Base-by-base conservation (phyloP, 2,888 invertebrate genomes). In the Lycia hirtaria region DNA sequence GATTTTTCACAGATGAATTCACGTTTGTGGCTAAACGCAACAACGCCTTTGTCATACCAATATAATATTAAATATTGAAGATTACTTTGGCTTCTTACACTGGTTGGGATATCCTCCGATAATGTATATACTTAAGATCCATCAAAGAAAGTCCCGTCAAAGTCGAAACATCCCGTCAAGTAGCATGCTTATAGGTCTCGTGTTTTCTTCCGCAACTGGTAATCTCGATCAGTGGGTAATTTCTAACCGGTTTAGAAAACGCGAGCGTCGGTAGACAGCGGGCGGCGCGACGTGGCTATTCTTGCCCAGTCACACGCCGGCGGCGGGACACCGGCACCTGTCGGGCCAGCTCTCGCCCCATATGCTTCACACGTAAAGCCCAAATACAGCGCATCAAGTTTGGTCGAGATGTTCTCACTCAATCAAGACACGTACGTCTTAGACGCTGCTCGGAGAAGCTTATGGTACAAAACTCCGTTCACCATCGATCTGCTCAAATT, bases 201-300 rank as follows among this genome's bases (percentile, higher is more conserved):
- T 84, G 86, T 87, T 90, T 89, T 90, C 88, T 89, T 88, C 88
- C 87, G 85, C 83, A 80, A 85, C 81, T 84, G 80, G 81, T 83
- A 82, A 91, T 88, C 87, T 89, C 90, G 88, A 90, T 89, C 89
- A 91, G 78, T 90, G 78, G 88, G 88, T 86, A 90, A 88, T 92
- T 91, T 92, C 91, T 92, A 92, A 91, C 91, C 87, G 90, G 92
- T 92, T 89, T 91, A 91, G 92, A 91, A 91, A 91, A 90, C 83
- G 80, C 84, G 81, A 84, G 76, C 79, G 71, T 68, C 70, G 68
- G 69, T 71, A 69, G 71, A 69, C 73, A 71, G 67, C 68, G 60
- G 65, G 59, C 51, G 19, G 57, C 45, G 61, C 63, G 64, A 58
- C 57, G 62, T 69, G 67, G 75, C 81, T 80, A 81, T 78, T 81